Base-by-base conservation (phyloP, 2,113 vertebrate species). In the Aegypius monachus region DNA sequence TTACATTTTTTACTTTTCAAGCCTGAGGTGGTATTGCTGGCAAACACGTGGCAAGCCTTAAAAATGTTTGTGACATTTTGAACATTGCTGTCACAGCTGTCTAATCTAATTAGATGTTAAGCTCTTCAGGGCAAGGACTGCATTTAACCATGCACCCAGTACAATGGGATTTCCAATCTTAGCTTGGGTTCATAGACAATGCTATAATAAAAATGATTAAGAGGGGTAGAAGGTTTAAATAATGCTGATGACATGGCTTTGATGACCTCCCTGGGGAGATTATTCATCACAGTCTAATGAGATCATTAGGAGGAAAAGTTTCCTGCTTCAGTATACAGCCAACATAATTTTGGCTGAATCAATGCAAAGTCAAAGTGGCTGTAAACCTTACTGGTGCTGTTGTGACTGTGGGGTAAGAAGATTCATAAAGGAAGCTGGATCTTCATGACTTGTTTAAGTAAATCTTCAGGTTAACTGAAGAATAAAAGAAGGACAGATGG, bases 201-300 rank as follows among this genome's bases (percentile, higher is more conserved):
- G 34, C 5, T 71, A 34, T 75, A 71, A 74, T 84, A 84, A 91
- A 96, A 92, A 74, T 68, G 3, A 79, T 90, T 88, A 95, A 71
- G 63, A 94, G 16, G 18, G 10, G 34, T 36, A 91, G 43, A 90
- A 83, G 8, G 22, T 74, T 97, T 95, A 88, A 92, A 53, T 89
- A 93, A 93, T 43, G 11, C 10, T 81, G 47, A 62, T 92, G 68
- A 92, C 42, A 67, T 71, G 42, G 23, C 34, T 91, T 86, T 68
- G 52, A 93, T 86, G 75, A 81, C 68, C 42, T 94, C 72, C 72
- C 43, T 55, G 19, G 27, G 63, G 72, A 83, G 21, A 74, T 71
- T 88, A 63, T 95, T 88, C 47, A 93, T 88, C 75, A 92, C 10
- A 74, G 31, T 55, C 10, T 94, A 92, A 90, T 86, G 72, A 95